phyloP scores from a whole-genome alignment of 2,113 vertebrate genomes.

The Fulmarus glacialis region DNA sequence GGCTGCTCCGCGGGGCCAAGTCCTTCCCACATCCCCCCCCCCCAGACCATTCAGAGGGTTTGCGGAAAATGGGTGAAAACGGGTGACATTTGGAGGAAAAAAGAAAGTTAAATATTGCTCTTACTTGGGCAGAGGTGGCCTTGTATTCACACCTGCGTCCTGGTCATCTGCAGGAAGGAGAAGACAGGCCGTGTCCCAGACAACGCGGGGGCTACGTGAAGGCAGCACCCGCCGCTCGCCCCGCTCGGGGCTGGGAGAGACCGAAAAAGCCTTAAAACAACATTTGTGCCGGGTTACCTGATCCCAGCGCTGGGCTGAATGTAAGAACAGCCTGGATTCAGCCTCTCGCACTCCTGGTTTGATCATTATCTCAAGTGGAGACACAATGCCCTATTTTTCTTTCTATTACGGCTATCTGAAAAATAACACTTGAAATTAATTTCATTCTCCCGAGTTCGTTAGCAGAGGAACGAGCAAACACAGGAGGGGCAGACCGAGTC shows the following conservation, averaged over 20 bases:
- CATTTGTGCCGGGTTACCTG: not conserved
- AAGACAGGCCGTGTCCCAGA: no score
- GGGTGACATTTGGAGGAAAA: fast-evolving
- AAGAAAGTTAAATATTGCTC: not conserved
- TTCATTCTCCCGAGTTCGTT: not conserved
- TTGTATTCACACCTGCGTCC: not conserved
- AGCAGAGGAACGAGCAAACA: not conserved
- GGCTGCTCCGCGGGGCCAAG: fast-evolving
- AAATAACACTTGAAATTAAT: not conserved
- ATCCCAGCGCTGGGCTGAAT: not conserved
- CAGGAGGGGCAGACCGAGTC: not conserved
- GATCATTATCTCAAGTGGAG: not conserved
- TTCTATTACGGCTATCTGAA: not conserved
- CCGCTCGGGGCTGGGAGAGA: not conserved
- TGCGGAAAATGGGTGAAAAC: fast-evolving
- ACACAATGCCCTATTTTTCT: not conserved
- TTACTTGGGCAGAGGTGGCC: not conserved
- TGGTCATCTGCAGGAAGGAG: not conserved
- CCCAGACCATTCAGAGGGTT: not conserved
- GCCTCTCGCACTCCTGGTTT: not conserved
- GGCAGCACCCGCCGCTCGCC: not conserved
- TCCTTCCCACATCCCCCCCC: not conserved
- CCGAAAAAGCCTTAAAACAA: not conserved
- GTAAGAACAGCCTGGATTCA: not conserved
- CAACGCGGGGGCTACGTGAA: fast-evolving